Percentiles rank a stretch among this genome's conserved stretches.
These are phyloP conservation scores for Cheilosia variabilis DNA, from an alignment of 2,888 invertebrate species.

Conservation along the genomic window DNA sequence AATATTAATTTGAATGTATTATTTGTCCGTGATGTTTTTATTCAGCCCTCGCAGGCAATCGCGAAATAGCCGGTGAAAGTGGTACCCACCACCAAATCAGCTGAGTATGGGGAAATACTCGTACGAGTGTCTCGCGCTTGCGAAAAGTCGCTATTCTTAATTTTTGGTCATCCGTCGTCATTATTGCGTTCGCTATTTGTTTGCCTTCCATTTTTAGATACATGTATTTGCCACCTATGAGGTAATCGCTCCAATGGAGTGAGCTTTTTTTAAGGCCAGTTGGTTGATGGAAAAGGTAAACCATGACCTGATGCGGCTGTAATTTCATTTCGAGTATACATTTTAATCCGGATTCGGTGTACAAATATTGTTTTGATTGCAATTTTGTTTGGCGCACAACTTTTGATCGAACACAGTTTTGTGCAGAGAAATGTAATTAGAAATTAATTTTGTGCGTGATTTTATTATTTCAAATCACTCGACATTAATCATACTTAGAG, in stretches of 20 bases:
- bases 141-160: slow-evolving; percentile 23
- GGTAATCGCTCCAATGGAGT: slow-evolving; percentile 52
- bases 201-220: slow-evolving; percentile 52
- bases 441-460: slow-evolving; percentile 41
- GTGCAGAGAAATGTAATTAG: slow-evolving; percentile 54
- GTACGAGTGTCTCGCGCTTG: slow-evolving; percentile 25
- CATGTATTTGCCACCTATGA: slow-evolving; percentile 38
- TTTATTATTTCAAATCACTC: slow-evolving; percentile 24
- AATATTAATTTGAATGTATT: slow-evolving; percentile 59
- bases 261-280: slow-evolving; percentile 44
- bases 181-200: slow-evolving; percentile 15
- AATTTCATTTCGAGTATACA: neutral
- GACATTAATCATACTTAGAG: slow-evolving; percentile 45
- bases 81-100: slow-evolving; percentile 3
- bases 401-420: slow-evolving; percentile 15
- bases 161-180: slow-evolving; percentile 57
- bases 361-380: slow-evolving; percentile 19
- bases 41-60: neutral
- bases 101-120: slow-evolving; percentile 17
- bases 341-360: slow-evolving; percentile 54
- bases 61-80: slow-evolving; percentile 32
- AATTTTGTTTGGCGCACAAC: neutral
- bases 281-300: slow-evolving; percentile 39
- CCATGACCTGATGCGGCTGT: slow-evolving; percentile 58
- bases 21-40: slow-evolving; percentile 42